Evolutionary conservation across 2,888 invertebrate genomes (phyloP).

Genomic region (Apotomis capreana): DNA sequence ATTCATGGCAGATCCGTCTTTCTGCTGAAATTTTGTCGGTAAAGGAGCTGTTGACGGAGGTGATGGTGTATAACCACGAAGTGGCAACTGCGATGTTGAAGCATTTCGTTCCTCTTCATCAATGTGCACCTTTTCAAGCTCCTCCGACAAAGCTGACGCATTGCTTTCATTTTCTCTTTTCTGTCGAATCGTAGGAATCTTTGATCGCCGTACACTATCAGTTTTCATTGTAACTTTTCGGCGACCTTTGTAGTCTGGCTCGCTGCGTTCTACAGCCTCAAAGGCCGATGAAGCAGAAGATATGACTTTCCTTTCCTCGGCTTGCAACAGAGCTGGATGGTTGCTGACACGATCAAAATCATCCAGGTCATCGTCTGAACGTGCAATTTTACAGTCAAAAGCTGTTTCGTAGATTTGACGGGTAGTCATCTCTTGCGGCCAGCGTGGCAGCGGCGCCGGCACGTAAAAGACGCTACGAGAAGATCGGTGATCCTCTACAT

Average conservation of each 20-base stretch:
- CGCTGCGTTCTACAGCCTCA: conserved; percentile 77
- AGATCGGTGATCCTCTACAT: conserved; percentile 86
- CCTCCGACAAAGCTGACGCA: conserved; percentile 74
- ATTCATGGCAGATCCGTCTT: conserved; percentile 88
- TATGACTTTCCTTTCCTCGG: conserved; percentile 75
- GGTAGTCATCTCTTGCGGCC: conserved; percentile 84
- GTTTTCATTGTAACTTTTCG: conserved; percentile 83
- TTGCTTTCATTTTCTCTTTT: conserved; percentile 76
- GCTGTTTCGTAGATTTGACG: conserved; percentile 94
- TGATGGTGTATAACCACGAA: conserved; percentile 90
- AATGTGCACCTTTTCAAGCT: conserved; percentile 86
- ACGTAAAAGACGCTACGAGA: conserved; percentile 87
- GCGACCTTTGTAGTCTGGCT: conserved; percentile 81
- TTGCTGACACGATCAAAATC: conserved; percentile 92
- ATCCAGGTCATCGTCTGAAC: conserved; percentile 91
- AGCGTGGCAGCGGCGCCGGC: conserved; percentile 86
- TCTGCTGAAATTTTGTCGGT: conserved; percentile 90
- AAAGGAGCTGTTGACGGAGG: conserved; percentile 93
- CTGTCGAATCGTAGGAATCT: conserved; percentile 84
- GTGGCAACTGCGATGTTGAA: conserved; percentile 85
- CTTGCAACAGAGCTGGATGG: conserved; percentile 88
- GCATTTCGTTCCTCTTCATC: conserved; percentile 81
- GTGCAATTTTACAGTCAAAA: conserved; percentile 93
- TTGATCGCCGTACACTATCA: conserved; percentile 82
- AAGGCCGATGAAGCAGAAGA: conserved; percentile 80